Base-by-base conservation (phyloP, 1,140 invertebrate genomes). In the Euwallacea similis region DNA sequence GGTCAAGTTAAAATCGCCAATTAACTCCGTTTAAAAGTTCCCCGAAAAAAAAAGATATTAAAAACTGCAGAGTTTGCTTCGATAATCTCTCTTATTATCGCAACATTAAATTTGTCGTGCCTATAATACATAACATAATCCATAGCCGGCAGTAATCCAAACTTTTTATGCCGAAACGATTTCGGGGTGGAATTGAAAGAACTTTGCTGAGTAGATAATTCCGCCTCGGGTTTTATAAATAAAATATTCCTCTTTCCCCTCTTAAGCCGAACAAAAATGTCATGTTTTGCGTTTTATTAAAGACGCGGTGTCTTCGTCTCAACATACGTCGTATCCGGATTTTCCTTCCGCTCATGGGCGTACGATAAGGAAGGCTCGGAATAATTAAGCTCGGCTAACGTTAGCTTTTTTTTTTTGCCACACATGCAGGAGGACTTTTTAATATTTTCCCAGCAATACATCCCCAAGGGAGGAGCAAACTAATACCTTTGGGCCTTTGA, bases 131-230 rank as follows among this genome's bases (percentile, higher is more conserved):
- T 67, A 59, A 65, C 63, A 65, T 65, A 65, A 65, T 65, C 63
- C 63, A 41, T 46, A n/a, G 63, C 63, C 63, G 7, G 46, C 8
- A 21, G 46, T 46, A 50, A 33, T 50, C n/a, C 16, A 60, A 67
- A 67, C 66, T 67, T 67, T 67, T 67, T 67, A 59, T 67, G n/a
- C 66, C 66, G 54, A 13, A 44, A 13, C 64, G 64, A 66, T 66
- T 66, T 55, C 54, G 15, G 66, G 42, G 11, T 41, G 55, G 66
- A 67, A 67, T 66, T 66, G 64, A 66, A 66, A 66, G 64, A 66
- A 66, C 54, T 67, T 67, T 67, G 66, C 66, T 67, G 66, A 67
- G 66, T 67, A 67, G 66, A 67, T 67, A 67, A 67, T 67, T 67
- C 66, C 42, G 55, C 42, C 66, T 53, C 42, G 42, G 66, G 46